Percentiles rank a stretch among this genome's conserved stretches.
These are phyloP conservation scores for Zaprionus bogoriensis DNA, from an alignment of 2,888 invertebrate genomes.

Conservation along the genomic window DNA sequence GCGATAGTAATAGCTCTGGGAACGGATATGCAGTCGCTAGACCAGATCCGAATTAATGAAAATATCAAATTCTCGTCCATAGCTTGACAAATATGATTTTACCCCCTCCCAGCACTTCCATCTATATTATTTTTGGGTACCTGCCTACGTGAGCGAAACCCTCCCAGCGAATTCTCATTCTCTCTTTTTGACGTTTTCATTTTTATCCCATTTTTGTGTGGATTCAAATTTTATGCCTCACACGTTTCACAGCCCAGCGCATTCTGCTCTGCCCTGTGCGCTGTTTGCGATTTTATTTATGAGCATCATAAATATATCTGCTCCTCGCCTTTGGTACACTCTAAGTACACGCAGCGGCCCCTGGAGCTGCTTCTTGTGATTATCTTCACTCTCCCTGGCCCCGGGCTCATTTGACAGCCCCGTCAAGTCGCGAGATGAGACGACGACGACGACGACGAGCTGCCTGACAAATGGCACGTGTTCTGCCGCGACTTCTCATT, in stretches of 20 bases:
- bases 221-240: slow-evolving; percentile 65
- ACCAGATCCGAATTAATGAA: slow-evolving; percentile 66
- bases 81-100: slow-evolving; percentile 37
- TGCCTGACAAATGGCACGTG: slow-evolving; percentile 68
- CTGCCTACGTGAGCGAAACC: slow-evolving; percentile 62
- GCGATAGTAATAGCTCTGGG: too few species aligned
- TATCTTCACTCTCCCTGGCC: slow-evolving; percentile 41
- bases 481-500: slow-evolving; percentile 30
- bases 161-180: slow-evolving; percentile 24
- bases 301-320: slow-evolving; percentile 69
- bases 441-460: slow-evolving; percentile 33
- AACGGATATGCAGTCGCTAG: slow-evolving; percentile 60
- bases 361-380: slow-evolving; percentile 50
- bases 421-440: slow-evolving; percentile 40
- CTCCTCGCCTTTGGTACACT: slow-evolving; percentile 40
- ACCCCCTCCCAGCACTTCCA: background rate
- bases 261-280: slow-evolving; percentile 13
- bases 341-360: slow-evolving; percentile 44
- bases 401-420: slow-evolving; percentile 42
- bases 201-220: slow-evolving; percentile 20
- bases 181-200: too few species aligned
- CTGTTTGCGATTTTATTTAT: slow-evolving; percentile 70
- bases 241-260: too few species aligned
- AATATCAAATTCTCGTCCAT: slow-evolving; percentile 66
- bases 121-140: slow-evolving; percentile 11